Evolutionary conservation across 2,888 invertebrate genomes (phyloP).

Genomic region (Chelonus formosanus): DNA sequence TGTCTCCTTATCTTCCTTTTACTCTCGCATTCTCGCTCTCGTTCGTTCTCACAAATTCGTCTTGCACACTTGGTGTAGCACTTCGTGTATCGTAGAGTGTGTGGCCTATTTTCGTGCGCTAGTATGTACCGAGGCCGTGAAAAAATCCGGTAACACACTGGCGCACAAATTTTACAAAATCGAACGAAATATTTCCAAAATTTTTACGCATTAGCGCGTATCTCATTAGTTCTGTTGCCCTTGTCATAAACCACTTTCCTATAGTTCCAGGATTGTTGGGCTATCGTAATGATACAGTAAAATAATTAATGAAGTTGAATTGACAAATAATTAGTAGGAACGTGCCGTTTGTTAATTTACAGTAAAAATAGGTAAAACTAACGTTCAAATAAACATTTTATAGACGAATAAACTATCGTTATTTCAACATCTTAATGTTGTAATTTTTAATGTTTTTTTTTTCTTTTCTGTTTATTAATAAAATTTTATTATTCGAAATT

Average conservation of each 20-base stretch:
- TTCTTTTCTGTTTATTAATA: not conserved
- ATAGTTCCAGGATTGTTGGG: constrained; percentile 43
- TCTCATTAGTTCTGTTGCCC: constrained; percentile 29
- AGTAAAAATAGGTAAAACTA: constrained; percentile 27
- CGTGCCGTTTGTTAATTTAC: constrained; percentile 38
- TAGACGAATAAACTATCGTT: constrained; percentile 35
- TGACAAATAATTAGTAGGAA: constrained; percentile 36
- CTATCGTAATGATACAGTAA: constrained; percentile 30
- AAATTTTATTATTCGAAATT: no score
- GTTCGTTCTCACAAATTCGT: constrained; percentile 38
- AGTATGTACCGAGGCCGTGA: constrained; percentile 51
- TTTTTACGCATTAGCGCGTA: constrained; percentile 37
- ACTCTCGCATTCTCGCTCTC: constrained; percentile 36
- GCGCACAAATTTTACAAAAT: constrained; percentile 55
- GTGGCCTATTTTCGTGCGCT: constrained; percentile 51
- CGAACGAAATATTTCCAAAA: constrained; percentile 52
- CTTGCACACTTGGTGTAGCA: constrained; percentile 47
- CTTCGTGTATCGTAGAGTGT: constrained; percentile 46
- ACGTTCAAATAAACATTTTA: constrained; percentile 28
- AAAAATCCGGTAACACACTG: constrained; percentile 52
- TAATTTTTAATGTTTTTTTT: constrained; percentile 14
- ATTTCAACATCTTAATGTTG: constrained; percentile 28
- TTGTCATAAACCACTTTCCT: constrained; percentile 43
- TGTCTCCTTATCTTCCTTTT: constrained; percentile 42
- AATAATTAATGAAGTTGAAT: constrained; percentile 8